Conservation (phyloP, 2,797 vertebrate genomes). For the Aythya fuligula region DNA sequence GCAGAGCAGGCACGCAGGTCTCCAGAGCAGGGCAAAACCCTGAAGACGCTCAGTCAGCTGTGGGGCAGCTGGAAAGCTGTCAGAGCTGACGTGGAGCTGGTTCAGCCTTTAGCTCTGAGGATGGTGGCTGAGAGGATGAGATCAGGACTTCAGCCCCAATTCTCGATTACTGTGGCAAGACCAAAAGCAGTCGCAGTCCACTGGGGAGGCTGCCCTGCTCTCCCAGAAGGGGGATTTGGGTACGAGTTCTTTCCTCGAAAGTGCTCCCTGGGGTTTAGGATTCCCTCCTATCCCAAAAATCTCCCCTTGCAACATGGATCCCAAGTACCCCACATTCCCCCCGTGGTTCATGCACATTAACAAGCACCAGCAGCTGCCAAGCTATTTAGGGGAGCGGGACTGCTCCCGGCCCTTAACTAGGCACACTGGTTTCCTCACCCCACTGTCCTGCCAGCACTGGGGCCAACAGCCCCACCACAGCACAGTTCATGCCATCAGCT, state of each 20-base stretch:
- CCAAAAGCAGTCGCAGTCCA: not conserved
- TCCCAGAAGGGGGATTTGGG: not conserved
- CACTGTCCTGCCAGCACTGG: not conserved
- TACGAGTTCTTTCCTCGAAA: constrained; percentile 46
- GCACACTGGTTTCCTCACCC: not conserved
- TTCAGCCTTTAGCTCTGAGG: not conserved
- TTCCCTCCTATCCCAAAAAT: not conserved
- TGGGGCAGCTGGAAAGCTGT: not conserved
- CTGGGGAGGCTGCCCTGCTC: not conserved
- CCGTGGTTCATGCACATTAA: not conserved
- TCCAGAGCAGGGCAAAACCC: not conserved
- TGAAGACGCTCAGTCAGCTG: not conserved
- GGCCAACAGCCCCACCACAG: not conserved
- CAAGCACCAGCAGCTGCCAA: constrained; percentile 11
- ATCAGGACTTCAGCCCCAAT: not conserved
- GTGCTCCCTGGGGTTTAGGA: not conserved
- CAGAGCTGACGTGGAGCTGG: not conserved
- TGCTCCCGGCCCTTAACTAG: not conserved
- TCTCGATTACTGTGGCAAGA: not conserved
- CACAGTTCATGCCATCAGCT: accelerated
- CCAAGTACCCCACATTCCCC: not conserved
- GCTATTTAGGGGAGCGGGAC: not conserved
- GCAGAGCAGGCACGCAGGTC: not conserved
- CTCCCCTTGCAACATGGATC: not conserved
- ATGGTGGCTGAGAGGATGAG: not conserved